Evolutionary conservation across 1,140 invertebrate genomes (phyloP), one percentile per base, ranked within the genome.

Genomic region (Portunus trituberculatus): DNA sequence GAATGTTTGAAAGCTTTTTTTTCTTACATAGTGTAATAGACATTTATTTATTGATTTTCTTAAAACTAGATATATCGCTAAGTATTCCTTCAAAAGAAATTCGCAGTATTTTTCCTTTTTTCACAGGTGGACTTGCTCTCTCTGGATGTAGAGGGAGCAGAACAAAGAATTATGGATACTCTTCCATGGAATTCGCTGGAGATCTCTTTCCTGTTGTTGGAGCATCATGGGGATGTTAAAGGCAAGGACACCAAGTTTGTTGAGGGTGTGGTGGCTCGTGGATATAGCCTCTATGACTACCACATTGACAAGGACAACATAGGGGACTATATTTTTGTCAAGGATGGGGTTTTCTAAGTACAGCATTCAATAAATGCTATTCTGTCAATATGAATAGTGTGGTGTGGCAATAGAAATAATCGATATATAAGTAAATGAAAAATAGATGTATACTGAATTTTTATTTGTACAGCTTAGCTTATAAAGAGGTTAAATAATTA

Each of bases 291-390:
- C 31, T 95, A 92, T 29, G 94, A 95, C 28, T 95, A 93, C 45
- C 91, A 88, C 10, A 88, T 95, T 29, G 94, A 95, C 39, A 95
- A 95, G 67, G 94, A 95, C 88, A 92, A 92, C 14, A 95, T 95
- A 46, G 94, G 94, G 59, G 94, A 95, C 83, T 95, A 95, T 25
- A 92, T 95, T 28, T 95, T 95, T 88, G 94, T 95, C 31, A 93
- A 92, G 31, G 89, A 93, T 29, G 94, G 48, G n/a, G 92, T 89
- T 76, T 0, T 89, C 31, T 92, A 48, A 45, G 29, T 12, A 52
- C 31, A 86, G 14, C 28, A 31, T 48, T 86, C 14, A 14, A 25
- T n/a, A 39, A 6, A 39, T 39, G 6, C 39, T 83, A n/a, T 20
- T 20, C 12, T 59, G 1, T 12, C 52, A 0, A 59, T 59, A 59